Conservation (phyloP, 2,797 vertebrate genomes). For the Serranus cabrilla region DNA sequence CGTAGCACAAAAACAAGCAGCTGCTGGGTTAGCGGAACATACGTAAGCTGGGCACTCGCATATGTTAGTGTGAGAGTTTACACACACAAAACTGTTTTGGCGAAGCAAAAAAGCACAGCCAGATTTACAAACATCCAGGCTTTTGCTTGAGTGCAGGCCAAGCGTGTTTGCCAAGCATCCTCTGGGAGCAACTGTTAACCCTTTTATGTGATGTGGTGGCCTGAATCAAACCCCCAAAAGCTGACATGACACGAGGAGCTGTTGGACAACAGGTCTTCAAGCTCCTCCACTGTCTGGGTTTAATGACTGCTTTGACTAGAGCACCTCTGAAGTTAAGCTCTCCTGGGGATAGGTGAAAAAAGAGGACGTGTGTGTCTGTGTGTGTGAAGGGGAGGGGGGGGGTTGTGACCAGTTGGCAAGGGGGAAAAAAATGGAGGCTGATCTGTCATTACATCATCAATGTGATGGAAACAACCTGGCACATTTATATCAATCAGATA, state of each 20-base stretch:
- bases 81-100: slow-evolving; percentile 61
- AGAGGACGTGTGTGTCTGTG: slow-evolving; percentile 9
- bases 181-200: slow-evolving; percentile 65
- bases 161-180: slow-evolving; percentile 73
- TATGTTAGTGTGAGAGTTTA: slow-evolving; percentile 48
- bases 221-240: slow-evolving; percentile 59
- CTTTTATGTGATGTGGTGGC: slow-evolving; percentile 70
- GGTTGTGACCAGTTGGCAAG: slow-evolving; percentile 44
- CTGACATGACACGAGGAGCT: slow-evolving; percentile 60
- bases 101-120: slow-evolving; percentile 61
- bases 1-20: slow-evolving; percentile 52
- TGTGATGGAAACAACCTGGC: slow-evolving; percentile 78
- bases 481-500: slow-evolving; percentile 80
- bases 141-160: slow-evolving; percentile 79
- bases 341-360: slow-evolving; percentile 39
- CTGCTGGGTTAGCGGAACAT: slow-evolving; percentile 49
- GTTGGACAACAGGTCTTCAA: slow-evolving; percentile 52
- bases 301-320: slow-evolving; percentile 50
- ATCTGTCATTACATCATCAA: slow-evolving; percentile 83
- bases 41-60: slow-evolving; percentile 30
- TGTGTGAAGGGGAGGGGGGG: slow-evolving; percentile 5
- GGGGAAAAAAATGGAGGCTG: slow-evolving; percentile 47
- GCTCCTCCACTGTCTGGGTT: slow-evolving; percentile 42
- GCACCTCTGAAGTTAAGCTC: slow-evolving; percentile 44
- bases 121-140: slow-evolving; percentile 75